These are phyloP conservation scores for Channa argus DNA, from an alignment of 2,113 vertebrate species.

Conservation along the genomic window DNA sequence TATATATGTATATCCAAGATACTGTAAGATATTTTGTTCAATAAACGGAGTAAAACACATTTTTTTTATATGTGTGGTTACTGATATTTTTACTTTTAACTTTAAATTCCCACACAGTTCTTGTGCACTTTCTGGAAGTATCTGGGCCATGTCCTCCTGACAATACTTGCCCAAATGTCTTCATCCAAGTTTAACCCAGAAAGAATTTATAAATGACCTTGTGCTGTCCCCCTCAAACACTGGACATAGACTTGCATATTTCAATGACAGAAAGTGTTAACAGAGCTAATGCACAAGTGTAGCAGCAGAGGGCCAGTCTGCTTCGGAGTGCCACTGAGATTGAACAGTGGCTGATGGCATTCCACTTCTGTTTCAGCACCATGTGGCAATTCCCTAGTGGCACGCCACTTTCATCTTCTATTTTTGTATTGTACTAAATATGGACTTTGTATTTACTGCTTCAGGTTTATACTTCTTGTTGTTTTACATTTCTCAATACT, in stretches of 20 bases:
- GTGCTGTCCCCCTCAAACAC: slow-evolving; percentile 9
- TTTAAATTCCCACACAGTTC: not conserved
- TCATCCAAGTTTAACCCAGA: slow-evolving; percentile 38
- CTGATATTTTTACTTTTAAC: not conserved
- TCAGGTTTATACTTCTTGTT: not conserved
- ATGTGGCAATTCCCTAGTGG: too few relatives aligned
- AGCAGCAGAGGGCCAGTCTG: not conserved
- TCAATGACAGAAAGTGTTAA: slow-evolving; percentile 6
- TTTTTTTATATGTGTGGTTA: slow-evolving; percentile 39
- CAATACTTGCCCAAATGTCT: slow-evolving; percentile 13
- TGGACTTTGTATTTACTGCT: not conserved
- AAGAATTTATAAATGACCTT: slow-evolving; percentile 49
- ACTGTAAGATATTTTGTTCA: slow-evolving; percentile 91
- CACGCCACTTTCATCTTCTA: not conserved
- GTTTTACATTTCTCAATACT: not conserved
- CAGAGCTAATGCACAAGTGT: not conserved
- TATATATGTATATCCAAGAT: slow-evolving; percentile 89
- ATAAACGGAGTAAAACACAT: slow-evolving; percentile 84
- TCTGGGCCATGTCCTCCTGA: slow-evolving; percentile 35
- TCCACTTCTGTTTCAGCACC: too few relatives aligned
- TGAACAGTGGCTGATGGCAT: not conserved
- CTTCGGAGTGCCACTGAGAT: not conserved
- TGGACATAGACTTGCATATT: slow-evolving; percentile 16
- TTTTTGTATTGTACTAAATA: not conserved
- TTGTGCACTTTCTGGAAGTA: not conserved